Percentiles rank a stretch among this genome's conserved stretches.
Conservation (phyloP, 92 coral and sea anemone genomes). For the Bergia sp. region DNA sequence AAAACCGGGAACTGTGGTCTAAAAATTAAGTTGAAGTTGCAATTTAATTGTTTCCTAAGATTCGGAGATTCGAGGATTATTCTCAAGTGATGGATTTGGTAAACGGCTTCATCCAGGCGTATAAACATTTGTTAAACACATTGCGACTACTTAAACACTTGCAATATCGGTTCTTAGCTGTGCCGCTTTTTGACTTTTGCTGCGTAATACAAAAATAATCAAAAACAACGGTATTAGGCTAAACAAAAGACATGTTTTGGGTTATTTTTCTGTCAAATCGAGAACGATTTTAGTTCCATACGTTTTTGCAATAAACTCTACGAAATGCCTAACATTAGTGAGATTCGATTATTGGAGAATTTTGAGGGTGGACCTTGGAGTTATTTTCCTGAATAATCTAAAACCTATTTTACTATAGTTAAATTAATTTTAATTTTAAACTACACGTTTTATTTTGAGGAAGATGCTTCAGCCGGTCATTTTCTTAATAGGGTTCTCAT, state of each 20-base stretch:
- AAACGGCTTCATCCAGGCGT: slow-evolving; percentile 33
- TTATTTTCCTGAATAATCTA: background rate
- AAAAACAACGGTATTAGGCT: background rate
- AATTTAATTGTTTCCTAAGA: slow-evolving; percentile 13
- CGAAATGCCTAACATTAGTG: slow-evolving; percentile 31
- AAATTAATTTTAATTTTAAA: background rate
- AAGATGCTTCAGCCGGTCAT: background rate
- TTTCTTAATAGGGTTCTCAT: background rate
- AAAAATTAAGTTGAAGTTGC: background rate
- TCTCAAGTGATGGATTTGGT: slow-evolving; percentile 28
- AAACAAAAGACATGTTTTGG: slow-evolving; percentile 5
- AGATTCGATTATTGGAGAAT: slow-evolving; percentile 45
- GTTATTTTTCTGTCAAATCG: background rate
- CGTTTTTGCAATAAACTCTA: slow-evolving; percentile 25
- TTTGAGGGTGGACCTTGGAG: slow-evolving; percentile 21
- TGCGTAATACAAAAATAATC: slow-evolving; percentile 7
- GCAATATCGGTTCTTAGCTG: slow-evolving; percentile 21
- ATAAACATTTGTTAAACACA: slow-evolving; percentile 46
- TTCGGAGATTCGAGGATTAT: slow-evolving; percentile 31
- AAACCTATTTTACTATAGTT: background rate
- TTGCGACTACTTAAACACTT: slow-evolving; percentile 40
- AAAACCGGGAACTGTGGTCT: background rate
- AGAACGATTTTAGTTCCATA: slow-evolving; percentile 28
- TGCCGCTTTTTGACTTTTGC: background rate
- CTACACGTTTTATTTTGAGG: background rate